phyloP scores from a whole-genome alignment of 1,140 invertebrate genomes.

The Pogonus chalceus region DNA sequence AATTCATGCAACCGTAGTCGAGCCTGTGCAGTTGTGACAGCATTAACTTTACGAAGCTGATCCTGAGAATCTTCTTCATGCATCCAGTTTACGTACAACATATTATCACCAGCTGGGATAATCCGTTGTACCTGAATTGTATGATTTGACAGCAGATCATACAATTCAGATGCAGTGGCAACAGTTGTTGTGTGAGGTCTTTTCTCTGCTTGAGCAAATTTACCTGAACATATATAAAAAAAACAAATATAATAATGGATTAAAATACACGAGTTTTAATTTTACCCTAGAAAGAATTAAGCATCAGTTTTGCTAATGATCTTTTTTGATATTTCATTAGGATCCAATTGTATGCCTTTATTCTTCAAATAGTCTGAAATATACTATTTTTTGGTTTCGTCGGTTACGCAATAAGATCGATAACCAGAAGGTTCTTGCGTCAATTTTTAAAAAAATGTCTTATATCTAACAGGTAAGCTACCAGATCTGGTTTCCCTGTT shows the following conservation, averaged over 20 bases:
- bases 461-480: conserved; percentile 27
- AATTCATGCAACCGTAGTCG: conserved; percentile 28
- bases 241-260: background rate
- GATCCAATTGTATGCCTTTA: conserved; percentile 33
- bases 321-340: conserved; percentile 27
- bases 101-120: conserved; percentile 17
- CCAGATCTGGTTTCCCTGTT: conserved; percentile 10
- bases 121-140: conserved; percentile 10
- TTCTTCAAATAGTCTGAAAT: conserved; percentile 26
- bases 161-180: background rate
- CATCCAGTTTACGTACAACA: conserved; percentile 20
- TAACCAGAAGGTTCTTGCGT: conserved; percentile 30
- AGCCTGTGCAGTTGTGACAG: conserved; percentile 29
- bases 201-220: conserved; percentile 12
- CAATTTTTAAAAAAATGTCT: conserved; percentile 29
- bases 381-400: conserved; percentile 25
- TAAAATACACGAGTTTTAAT: background rate
- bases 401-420: conserved; percentile 23
- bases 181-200: background rate
- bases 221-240: conserved; percentile 16
- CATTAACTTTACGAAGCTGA: conserved; percentile 20
- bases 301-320: conserved; percentile 27
- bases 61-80: conserved; percentile 16
- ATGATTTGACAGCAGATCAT: conserved; percentile 14
- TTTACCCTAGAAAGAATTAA: conserved; percentile 30